Base-by-base conservation (phyloP, 2,888 invertebrate genomes). In the Stictocephala bisonia region DNA sequence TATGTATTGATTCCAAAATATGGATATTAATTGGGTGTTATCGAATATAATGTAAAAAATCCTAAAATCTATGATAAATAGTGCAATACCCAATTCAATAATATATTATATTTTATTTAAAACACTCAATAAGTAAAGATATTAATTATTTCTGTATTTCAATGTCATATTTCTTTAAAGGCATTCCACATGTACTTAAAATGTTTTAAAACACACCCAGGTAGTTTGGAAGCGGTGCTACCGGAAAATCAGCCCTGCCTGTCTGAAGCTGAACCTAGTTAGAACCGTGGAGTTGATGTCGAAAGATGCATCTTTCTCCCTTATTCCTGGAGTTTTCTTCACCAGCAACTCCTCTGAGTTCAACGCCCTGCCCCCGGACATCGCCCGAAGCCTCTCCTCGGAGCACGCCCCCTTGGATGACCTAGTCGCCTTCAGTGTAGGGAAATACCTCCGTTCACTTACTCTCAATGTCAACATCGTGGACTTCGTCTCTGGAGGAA, bases 151-250 rank as follows among this genome's bases (percentile, higher is more conserved):
- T 35, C 11, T 35, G 35, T 11, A 11, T 7, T 35, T 35, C 11
- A 35, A 35, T 7, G 9, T 35, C 35, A 35, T 35, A 35, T 35
- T 35, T 35, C 35, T 35, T n/a, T n/a, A n/a, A n/a, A n/a, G n/a
- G n/a, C n/a, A n/a, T n/a, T n/a, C n/a, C n/a, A n/a, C n/a, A n/a
- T 35, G 35, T 35, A 11, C 11, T 35, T 35, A 35, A 35, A 11
- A 7, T 35, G 9, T 51, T 3, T n/a, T n/a, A n/a, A n/a, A n/a
- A n/a, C n/a, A n/a, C n/a, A 15, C 26, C 1, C n/a, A 71, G 70
- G 58, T 71, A 7, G 56, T 71, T 6, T 71, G 58, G 70, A 71
- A 71, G 58, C 40, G 58, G 20, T 71, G 70, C 22, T 58, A 56
- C 31, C 70, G 29, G 20, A 44, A 58, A 29, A 24, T 71, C 22